Conservation (phyloP, 53 echinoderm and acorn worm genomes). For the Echinarachnius parma region DNA sequence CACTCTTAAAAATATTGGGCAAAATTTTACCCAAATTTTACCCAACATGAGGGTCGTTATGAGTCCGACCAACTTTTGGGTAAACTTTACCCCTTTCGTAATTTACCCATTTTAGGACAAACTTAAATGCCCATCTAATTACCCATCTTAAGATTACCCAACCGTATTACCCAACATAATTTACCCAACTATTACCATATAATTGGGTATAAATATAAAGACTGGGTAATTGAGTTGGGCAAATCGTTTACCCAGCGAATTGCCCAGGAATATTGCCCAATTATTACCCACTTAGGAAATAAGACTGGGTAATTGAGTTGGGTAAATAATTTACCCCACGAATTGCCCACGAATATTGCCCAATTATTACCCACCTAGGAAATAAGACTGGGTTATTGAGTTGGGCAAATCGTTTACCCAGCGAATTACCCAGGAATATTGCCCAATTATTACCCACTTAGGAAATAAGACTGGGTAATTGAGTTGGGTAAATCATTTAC, state of each 20-base stretch:
- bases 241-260: too few species aligned
- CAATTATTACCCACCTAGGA: not conserved
- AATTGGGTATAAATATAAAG: constrained; percentile 8
- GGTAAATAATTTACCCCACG: not conserved
- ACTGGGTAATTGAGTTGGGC: constrained; percentile 8
- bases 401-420: too few species aligned
- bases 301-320: too few species aligned
- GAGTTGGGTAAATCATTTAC: too few species aligned
- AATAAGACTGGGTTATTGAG: too few species aligned
- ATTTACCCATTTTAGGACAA: constrained; percentile 6
- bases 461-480: too few species aligned
- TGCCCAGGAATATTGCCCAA: too few species aligned
- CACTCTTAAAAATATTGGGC: constrained; percentile 10
- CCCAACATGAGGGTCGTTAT: constrained; percentile 9
- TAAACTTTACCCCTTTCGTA: constrained; percentile 3
- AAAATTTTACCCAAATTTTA: constrained; percentile 8
- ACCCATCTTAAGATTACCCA: constrained; percentile 10
- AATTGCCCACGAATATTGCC: not conserved
- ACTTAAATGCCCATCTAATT: constrained; percentile 14
- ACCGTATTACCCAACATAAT: constrained; percentile 6
- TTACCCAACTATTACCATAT: constrained; percentile 6
- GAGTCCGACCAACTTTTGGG: constrained; percentile 8
- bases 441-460: too few species aligned
- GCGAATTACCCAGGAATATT: too few species aligned
- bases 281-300: too few species aligned